Base-by-base conservation (phyloP, 1,140 invertebrate species). In the Drosophila jambulina region DNA sequence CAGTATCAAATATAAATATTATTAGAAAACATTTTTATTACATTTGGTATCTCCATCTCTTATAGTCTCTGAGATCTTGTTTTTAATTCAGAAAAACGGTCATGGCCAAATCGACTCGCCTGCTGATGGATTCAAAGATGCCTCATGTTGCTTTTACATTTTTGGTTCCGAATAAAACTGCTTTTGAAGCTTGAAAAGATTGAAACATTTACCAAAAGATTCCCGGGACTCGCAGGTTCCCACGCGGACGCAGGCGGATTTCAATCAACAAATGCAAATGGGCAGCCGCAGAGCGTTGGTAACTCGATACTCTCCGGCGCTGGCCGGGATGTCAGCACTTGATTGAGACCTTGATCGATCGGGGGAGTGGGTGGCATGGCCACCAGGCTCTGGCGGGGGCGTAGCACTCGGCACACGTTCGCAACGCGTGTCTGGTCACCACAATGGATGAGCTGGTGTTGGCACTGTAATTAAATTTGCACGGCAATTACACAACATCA, bases 391-490 rank as follows among this genome's bases (percentile, higher is more conserved):
- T 6, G 8, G 29, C 60, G 29, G 51, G 76, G 79, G 62, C 68
- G 75, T 68, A 45, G 51, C 27, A 23, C 38, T n/a, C 8, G 57
- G 48, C 56, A 36, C 40, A 45, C 38, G 62, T 70, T 68, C 40
- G 42, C 48, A 70, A 64, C 75, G 78, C 67, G 76, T 80, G 69
- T 48, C 67, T 63, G 42, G 34, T 19, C 71, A 56, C 75, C 75
- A 77, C 34, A 48, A 51, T 54, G 59, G 64, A 42, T 46, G 29
- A 45, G 69, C 65, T 75, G 74, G 43, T 71, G 82, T 79, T 71
- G 74, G 48, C 64, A 75, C 42, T 78, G 78, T 92, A 92, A 92
- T 92, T 92, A 92, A 92, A 92, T 93, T 92, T 93, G 68, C 82
- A 92, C 92, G 91, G 91, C 80, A 92, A 93, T 91, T 93, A 92